Base-by-base conservation (phyloP, 92 coral and sea anemone genomes). In the Scolanthus callimorphus region DNA sequence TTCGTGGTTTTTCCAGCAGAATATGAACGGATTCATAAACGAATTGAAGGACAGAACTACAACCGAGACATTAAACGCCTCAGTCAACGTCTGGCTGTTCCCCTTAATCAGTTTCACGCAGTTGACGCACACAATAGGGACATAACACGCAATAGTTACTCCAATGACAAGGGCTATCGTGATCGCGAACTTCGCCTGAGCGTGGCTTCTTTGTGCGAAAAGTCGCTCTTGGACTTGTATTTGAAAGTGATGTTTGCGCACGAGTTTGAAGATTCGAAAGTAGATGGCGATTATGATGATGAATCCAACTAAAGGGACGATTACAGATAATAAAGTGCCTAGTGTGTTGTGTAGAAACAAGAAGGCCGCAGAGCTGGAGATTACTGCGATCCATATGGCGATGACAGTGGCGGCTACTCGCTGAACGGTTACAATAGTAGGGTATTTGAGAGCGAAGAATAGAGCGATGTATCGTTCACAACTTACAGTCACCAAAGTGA, bases 401-500 rank as follows among this genome's bases (percentile, higher is more conserved):
- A 41, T 24, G 1, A 31, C 62, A 3, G 20, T 13, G 3, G 20
- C 9, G 1, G 31, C 21, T 12, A 46, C 73, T 54, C 43, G 52
- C 19, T 0, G 17, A 0, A 27, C 54, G 0, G 73, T 53, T 12
- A 38, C 54, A 13, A 54, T 11, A 34, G 62, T 17, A 6, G 38
- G 25, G 44, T 66, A 66, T 6, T 54, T 51, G 22, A 66, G 28
- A 38, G 52, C 60, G 0, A 51, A 17, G 17, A 66, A 66, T 17
- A 66, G 27, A 0, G 73, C 73, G 51, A 54, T 6, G 28, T 66
- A 66, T 12, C 73, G 48, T 25, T 66, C 73, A 8, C 52, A 1
- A 24, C 73, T 66, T 1, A 66, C 62, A 13, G 53, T 51, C 1
- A 66, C 54, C 60, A 66, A 41, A 0, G 38, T 50, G 13, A 66